Base-by-base conservation (phyloP, 2,113 vertebrate species). In the Cavia porcellus region DNA sequence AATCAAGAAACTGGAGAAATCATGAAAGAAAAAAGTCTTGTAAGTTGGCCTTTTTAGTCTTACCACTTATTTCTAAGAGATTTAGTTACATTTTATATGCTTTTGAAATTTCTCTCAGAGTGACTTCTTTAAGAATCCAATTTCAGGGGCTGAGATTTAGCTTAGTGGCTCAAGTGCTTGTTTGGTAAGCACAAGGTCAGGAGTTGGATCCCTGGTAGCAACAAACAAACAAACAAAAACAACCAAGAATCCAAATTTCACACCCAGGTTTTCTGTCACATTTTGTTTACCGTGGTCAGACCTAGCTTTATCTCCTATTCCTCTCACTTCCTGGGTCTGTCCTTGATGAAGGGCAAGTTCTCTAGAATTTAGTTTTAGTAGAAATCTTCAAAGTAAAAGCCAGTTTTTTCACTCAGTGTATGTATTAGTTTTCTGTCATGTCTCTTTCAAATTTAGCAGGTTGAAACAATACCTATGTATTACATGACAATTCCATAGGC, bases 1-100 rank as follows among this genome's bases (percentile, higher is more conserved):
- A 77, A 77, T 92, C 61, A 88, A 94, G 70, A 90, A 96, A 89
- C 81, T 95, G 92, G 64, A 72, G 45, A 96, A 85, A 52, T 68
- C 92, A 52, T 91, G 25, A 91, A 89, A 75, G 30, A 96, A 85
- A 85, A 86, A 94, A 66, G 74, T 88, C 35, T 80, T 12, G 8
- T 85, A 55, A 70, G 42, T 57, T 95, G 45, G 20, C 30, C 52
- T 86, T 96, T 86, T 80, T 50, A 94, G 20, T 84, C 62, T 68
- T 79, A 52, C 25, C 30, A 45, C 12, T 93, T 82, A 77, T n/a
- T 85, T 91, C 72, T 83, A 38, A 74, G 24, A 22, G 3, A 38
- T 52, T 96, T 84, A 68, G 24, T 89, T 90, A 81, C 68, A 92
- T 96, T 93, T 95, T 61, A 4, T 64, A 57, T 81, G 45, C 52